These are phyloP conservation scores for Drosophila monieri DNA, from an alignment of 2,888 invertebrate genomes.

Conservation along the genomic window DNA sequence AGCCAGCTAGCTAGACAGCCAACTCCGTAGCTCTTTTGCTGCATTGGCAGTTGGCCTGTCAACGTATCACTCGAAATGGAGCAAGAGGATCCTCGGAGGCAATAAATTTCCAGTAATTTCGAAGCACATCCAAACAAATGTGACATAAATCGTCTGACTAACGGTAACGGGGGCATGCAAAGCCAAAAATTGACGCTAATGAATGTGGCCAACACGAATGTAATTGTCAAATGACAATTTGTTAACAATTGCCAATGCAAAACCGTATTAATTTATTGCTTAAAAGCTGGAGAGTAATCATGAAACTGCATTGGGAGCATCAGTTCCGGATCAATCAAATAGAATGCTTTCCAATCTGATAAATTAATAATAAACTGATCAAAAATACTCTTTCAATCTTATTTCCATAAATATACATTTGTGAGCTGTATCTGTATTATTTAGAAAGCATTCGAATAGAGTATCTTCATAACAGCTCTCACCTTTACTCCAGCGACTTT, in stretches of 20 bases:
- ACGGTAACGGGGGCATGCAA: constrained; percentile 58
- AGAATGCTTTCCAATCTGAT: too few species aligned
- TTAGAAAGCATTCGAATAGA: not conserved
- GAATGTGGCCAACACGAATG: constrained; percentile 56
- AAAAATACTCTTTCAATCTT: too few species aligned
- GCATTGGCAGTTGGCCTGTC: constrained; percentile 52
- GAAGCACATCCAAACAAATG: constrained; percentile 58
- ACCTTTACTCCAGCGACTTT: constrained; percentile 28
- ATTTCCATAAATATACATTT: not conserved
- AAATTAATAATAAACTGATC: too few species aligned
- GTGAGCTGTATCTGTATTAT: not conserved
- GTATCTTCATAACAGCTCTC: not conserved
- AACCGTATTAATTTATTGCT: constrained; percentile 17
- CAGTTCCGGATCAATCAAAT: not conserved
- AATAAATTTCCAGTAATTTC: constrained; percentile 65
- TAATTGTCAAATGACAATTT: constrained; percentile 70
- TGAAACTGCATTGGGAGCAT: not conserved
- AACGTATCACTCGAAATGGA: constrained; percentile 71
- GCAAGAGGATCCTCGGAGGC: constrained; percentile 69
- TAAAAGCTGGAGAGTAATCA: not conserved
- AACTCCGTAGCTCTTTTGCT: constrained; percentile 10
- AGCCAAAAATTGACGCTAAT: constrained; percentile 64
- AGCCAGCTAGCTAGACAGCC: constrained; percentile 32
- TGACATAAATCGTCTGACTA: constrained; percentile 65
- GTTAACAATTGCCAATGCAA: constrained; percentile 53